Evolutionary conservation across 2,888 invertebrate genomes (phyloP), one percentile per base, ranked within the genome.

Genomic region (Eugnorisma glareosa): DNA sequence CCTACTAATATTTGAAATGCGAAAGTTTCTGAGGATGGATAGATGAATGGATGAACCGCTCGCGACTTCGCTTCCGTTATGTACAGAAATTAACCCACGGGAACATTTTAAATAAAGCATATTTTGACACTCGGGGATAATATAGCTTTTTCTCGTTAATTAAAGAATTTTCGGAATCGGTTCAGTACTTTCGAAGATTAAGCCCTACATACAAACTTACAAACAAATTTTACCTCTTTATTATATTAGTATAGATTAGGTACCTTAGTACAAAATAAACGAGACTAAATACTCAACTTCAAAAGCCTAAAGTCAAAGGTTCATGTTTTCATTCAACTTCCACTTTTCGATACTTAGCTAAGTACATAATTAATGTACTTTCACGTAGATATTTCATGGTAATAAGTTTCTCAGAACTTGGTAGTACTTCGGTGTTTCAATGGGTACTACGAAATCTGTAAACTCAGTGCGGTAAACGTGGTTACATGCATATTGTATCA

Each of bases 401-500:
- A 63, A 67, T 54, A 79, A 77, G 75, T 76, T 85, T 67, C n/a
- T 48, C 15, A 71, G 51, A 86, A 81, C 78, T 81, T 83, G 21
- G 66, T 75, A 48, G 68, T 75, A 73, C 76, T 79, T 70, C n/a
- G 64, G 51, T 64, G 45, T 69, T 77, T 73, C 48, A 57, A 68
- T 73, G 37, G 35, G 43, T 67, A 70, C 67, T 75, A 63, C 61
- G 73, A 81, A 78, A 79, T 74, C 68, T 59, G 48, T 67, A 21
- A 73, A 69, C 54, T 68, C n/a, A 57, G 72, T 48, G 75, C 59
- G 80, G 78, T 77, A 51, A 72, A 57, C 54, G 75, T 84, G 83
- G 86, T 79, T 75, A 66, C 40, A 76, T 88, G 43, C 81, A 87
- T 86, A 87, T 81, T 86, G 77, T 76, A 87, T 76, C 57, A 71